Evolutionary conservation across 2,888 invertebrate genomes (phyloP).

Genomic region (Ischnura elegans): DNA sequence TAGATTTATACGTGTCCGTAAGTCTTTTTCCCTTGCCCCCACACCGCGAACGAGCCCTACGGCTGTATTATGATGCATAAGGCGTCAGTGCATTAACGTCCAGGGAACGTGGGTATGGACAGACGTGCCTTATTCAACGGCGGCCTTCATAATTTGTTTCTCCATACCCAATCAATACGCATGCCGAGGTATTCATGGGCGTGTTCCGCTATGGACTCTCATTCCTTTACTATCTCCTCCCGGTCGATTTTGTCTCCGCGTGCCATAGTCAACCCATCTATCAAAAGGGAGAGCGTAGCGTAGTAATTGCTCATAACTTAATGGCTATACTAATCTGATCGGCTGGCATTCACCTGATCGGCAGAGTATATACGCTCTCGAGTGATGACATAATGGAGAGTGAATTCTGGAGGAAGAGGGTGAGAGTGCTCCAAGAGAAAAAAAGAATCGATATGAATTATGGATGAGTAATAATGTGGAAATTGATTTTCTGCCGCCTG

Average conservation of each 20-base stretch:
- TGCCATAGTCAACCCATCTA: neutral
- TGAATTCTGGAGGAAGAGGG: neutral
- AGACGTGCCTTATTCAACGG: neutral
- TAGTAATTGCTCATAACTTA: neutral
- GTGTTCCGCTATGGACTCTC: neutral
- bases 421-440: too few relatives aligned
- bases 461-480: neutral
- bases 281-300: neutral
- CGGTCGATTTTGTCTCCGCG: neutral
- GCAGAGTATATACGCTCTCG: neutral
- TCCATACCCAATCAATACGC: neutral
- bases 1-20: neutral
- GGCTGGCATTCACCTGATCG: neutral
- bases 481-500: neutral
- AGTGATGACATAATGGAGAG: constrained; percentile 9
- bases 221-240: neutral
- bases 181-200: neutral
- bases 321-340: neutral
- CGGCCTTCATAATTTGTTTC: neutral
- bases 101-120: neutral
- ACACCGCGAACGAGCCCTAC: neutral
- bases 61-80: neutral
- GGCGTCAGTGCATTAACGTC: neutral
- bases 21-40: neutral
- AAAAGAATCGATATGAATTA: neutral